Percentiles rank a stretch among this genome's conserved stretches.
Evolutionary conservation across 2,797 vertebrate species (phyloP).

Genomic region (Pangasius djambal): DNA sequence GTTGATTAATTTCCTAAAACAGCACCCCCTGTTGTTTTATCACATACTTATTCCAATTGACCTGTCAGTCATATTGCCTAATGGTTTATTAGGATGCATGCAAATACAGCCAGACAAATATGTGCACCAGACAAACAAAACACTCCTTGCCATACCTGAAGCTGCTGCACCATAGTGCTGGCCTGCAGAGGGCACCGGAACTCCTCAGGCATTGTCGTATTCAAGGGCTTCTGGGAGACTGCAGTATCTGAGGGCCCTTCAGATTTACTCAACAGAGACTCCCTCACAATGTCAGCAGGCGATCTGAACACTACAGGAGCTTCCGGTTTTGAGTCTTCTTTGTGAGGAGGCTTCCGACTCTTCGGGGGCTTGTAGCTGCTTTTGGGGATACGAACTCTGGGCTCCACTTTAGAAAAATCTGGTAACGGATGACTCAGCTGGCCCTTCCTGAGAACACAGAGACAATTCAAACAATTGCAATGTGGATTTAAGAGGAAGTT

Average conservation of each 20-base stretch:
- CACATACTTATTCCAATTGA: background rate
- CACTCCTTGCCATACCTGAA: slow-evolving; percentile 80
- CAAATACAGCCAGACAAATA: background rate
- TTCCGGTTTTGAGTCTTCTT: slow-evolving; percentile 7
- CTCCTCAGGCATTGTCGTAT: slow-evolving; percentile 75
- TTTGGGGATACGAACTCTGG: slow-evolving; percentile 83
- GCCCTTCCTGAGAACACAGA: slow-evolving; percentile 67
- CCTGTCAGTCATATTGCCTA: background rate
- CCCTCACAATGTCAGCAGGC: slow-evolving; percentile 86
- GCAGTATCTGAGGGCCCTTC: slow-evolving; percentile 56
- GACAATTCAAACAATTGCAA: slow-evolving; percentile 4
- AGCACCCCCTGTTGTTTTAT: background rate
- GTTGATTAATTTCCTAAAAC: background rate
- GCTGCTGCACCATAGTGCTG: slow-evolving; percentile 83
- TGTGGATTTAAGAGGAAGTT: background rate
- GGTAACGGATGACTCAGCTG: slow-evolving; percentile 79
- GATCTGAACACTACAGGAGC: slow-evolving; percentile 82
- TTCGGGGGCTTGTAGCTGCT: slow-evolving; percentile 82
- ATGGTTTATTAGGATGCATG: background rate
- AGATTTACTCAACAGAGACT: slow-evolving; percentile 78
- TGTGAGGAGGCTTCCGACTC: slow-evolving; percentile 61
- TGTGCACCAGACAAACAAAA: background rate
- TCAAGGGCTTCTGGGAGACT: slow-evolving; percentile 36
- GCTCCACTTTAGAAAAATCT: slow-evolving; percentile 90
- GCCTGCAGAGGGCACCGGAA: slow-evolving; percentile 82